These are phyloP conservation scores for Columbina picui DNA, from an alignment of 2,113 vertebrate genomes.

Conservation along the genomic window DNA sequence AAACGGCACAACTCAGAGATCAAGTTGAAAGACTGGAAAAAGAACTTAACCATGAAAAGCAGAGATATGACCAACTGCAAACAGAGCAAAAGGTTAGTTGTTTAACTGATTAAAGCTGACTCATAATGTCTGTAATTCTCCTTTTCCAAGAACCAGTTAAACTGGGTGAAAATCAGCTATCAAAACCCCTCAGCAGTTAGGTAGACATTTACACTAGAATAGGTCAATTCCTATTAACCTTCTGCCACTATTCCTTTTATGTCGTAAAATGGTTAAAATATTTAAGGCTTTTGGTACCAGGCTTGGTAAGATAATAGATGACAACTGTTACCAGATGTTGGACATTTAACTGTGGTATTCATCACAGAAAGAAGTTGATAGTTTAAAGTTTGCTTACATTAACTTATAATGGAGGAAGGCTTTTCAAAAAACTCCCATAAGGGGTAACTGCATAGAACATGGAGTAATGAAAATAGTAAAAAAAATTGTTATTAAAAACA, in stretches of 20 bases:
- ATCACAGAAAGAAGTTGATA: neutral
- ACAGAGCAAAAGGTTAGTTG: slow-evolving; percentile 88
- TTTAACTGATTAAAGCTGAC: slow-evolving; percentile 28
- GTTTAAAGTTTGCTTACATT: neutral
- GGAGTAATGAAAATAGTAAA: neutral
- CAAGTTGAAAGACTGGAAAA: slow-evolving; percentile 85
- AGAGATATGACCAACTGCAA: slow-evolving; percentile 82
- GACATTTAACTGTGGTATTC: slow-evolving; percentile 22
- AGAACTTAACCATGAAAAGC: slow-evolving; percentile 83
- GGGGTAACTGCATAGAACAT: neutral
- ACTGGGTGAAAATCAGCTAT: slow-evolving; percentile 39
- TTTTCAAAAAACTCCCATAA: neutral
- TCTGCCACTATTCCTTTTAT: slow-evolving; percentile 61
- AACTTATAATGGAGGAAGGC: neutral
- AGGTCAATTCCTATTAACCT: slow-evolving; percentile 69
- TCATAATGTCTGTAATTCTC: neutral
- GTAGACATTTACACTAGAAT: slow-evolving; percentile 46
- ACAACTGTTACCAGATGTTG: slow-evolving; percentile 68
- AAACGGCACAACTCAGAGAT: slow-evolving; percentile 84
- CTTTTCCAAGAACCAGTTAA: slow-evolving; percentile 42
- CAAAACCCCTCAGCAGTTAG: slow-evolving; percentile 31
- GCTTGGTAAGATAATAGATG: slow-evolving; percentile 53
- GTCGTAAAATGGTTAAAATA: slow-evolving; percentile 71
- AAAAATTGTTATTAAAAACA: neutral
- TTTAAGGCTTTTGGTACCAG: slow-evolving; percentile 62